Evolutionary conservation across 2,113 vertebrate genomes (phyloP), one percentile per base, ranked within the genome.

Genomic region (Cinclus cinclus): DNA sequence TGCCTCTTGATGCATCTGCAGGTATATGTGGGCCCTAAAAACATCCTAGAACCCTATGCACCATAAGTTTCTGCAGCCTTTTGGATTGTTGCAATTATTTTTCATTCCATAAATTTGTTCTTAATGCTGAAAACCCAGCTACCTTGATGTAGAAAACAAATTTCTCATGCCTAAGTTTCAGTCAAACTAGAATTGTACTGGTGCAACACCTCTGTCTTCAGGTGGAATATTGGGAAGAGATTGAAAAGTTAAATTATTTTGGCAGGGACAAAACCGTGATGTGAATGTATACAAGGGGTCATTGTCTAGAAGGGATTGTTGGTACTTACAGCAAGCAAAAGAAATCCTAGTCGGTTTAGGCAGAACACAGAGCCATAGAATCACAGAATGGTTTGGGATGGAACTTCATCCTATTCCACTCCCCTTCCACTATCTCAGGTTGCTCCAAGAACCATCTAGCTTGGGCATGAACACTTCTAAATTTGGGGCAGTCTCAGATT

Each of bases 131-230:
- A 73, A 80, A 53, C 4, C 6, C 44, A 42, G 2, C 9, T 63
- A 4, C 21, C 11, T 46, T n/a, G 30, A 17, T 33, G 21, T 1
- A 77, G 8, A 23, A 30, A 37, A 17, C 2, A 62, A 74, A 55
- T 11, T 15, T 70, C 16, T 18, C 1, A 1, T 73, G 42, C 0
- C 0, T 46, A 37, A 41, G 0, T 58, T 74, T 74, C 11, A 8
- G 9, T 37, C 27, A 35, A 65, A 18, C 25, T 21, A 6, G 22
- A 62, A 53, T 10, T 65, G 9, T 28, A 42, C 9, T 37, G 75
- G 18, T 69, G 55, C 25, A 63, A 6, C 9, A 62, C 6, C 23
- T 74, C 30, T 20, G 25, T 30, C n/a, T 74, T 86, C 64, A 87
- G 30, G 15, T 13, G 25, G 21, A 15, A 19, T 67, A 16, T 7